These are phyloP conservation scores for Miltochrista miniata DNA, from an alignment of 2,888 invertebrate genomes.

Conservation along the genomic window DNA sequence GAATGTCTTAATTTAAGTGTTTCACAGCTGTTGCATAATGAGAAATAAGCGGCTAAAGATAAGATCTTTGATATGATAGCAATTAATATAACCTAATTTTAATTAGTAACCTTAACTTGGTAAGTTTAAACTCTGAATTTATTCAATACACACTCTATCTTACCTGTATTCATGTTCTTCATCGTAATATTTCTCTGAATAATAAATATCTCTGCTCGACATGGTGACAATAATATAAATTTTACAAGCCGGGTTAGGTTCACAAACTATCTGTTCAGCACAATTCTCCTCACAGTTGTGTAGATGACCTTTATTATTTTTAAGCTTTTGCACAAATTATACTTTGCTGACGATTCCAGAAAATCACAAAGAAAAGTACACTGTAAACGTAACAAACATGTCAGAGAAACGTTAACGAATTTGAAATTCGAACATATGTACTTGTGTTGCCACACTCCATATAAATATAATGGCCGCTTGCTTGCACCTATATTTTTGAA, in stretches of 20 bases:
- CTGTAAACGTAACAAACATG: constrained; percentile 22
- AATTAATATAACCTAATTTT: too few species aligned
- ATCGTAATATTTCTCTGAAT: constrained; percentile 97
- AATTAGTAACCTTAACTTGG: neutral
- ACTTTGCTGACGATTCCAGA: constrained; percentile 17
- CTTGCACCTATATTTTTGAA: too few species aligned
- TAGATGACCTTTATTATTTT: neutral
- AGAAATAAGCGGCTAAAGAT: too few species aligned
- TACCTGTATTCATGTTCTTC: constrained; percentile 97
- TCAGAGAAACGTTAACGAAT: constrained; percentile 58
- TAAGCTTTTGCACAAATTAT: constrained; percentile 6
- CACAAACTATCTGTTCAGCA: neutral
- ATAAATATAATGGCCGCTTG: too few species aligned
- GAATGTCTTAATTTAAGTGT: too few species aligned
- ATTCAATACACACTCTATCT: neutral
- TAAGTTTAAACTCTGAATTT: neutral
- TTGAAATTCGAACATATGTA: constrained; percentile 57
- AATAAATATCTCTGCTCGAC: constrained; percentile 91
- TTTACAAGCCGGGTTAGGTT: constrained; percentile 14
- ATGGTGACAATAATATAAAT: constrained; percentile 53
- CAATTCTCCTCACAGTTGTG: constrained; percentile 6
- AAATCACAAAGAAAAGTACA: constrained; percentile 31
- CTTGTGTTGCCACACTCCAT: constrained; percentile 29
- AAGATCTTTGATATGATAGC: too few species aligned
- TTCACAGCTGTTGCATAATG: too few species aligned